These are phyloP conservation scores for Mixornis gularis DNA, from an alignment of 2,113 vertebrate species.

Conservation along the genomic window DNA sequence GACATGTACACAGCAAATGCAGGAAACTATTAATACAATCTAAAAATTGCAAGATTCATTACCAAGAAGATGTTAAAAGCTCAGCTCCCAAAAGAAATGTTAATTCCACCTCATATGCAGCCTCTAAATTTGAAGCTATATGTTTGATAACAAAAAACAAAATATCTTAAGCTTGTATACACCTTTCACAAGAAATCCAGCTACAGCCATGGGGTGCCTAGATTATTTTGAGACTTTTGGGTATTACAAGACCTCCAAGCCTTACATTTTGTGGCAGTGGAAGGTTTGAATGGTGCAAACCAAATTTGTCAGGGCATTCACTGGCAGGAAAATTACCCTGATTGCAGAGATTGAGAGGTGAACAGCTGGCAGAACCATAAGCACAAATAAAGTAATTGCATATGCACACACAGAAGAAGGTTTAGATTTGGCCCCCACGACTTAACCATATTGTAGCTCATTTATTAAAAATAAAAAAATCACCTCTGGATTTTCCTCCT, in stretches of 20 bases:
- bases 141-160: background rate
- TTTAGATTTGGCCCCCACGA: background rate
- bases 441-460: background rate
- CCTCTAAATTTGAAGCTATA: background rate
- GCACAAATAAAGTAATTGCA: background rate
- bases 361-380: background rate
- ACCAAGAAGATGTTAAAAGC: background rate
- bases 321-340: background rate
- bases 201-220: background rate
- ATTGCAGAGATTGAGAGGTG: background rate
- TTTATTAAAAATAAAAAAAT: background rate
- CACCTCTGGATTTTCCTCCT: conserved; percentile 78
- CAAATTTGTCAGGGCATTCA: background rate
- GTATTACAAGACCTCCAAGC: background rate
- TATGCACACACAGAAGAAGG: background rate
- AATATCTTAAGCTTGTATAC: background rate
- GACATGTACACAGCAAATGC: background rate
- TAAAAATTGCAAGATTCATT: background rate
- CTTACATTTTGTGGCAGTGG: background rate
- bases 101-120: background rate
- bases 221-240: background rate
- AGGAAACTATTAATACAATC: background rate
- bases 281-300: background rate
- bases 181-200: background rate
- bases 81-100: background rate